Base-by-base conservation (phyloP, 2,113 vertebrate species). In the Himantopus leucocephalus region DNA sequence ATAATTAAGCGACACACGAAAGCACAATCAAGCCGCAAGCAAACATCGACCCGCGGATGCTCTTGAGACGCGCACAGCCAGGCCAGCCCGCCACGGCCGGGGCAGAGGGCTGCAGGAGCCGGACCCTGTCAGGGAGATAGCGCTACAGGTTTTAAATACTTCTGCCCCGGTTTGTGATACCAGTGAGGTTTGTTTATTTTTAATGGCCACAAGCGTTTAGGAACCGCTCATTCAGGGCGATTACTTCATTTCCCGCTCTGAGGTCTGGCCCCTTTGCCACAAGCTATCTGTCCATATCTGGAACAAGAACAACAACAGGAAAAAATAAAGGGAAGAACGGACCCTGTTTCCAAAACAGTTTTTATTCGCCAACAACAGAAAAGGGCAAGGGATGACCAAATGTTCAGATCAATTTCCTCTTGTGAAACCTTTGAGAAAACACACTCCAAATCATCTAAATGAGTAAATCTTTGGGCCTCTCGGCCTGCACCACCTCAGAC, bases 381-480 rank as follows among this genome's bases (percentile, higher is more conserved):
- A 98, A 97, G 94, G 94, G 94, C 97, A 97, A 97, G 71, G 87
- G 94, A 97, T 92, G 91, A 93, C 95, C 88, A 95, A 97, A 97
- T 88, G 96, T 95, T 97, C 80, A 64, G 94, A 98, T 97, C 96
- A 97, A 97, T 98, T 98, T 98, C 94, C 89, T 96, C 93, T 92
- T 12, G 35, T 92, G 90, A 96, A 98, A 97, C 90, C 97, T 98
- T 97, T 97, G 96, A 97, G 97, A 97, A 98, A 98, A 98, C 96
- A 98, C 81, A 96, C 87, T 95, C 95, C 88, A 96, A 97, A 98
- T 98, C 97, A 98, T 94, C 85, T 73, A 97, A 98, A 98, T 96
- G 97, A 98, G 95, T 96, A 98, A 97, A 97, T 96, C 94, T 97
- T 96, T 94, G 95, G 97, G 94, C 95, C 89, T 87, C 94, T 97